phyloP scores from a whole-genome alignment of 2,113 vertebrate genomes.

The Neoarius graeffei region DNA sequence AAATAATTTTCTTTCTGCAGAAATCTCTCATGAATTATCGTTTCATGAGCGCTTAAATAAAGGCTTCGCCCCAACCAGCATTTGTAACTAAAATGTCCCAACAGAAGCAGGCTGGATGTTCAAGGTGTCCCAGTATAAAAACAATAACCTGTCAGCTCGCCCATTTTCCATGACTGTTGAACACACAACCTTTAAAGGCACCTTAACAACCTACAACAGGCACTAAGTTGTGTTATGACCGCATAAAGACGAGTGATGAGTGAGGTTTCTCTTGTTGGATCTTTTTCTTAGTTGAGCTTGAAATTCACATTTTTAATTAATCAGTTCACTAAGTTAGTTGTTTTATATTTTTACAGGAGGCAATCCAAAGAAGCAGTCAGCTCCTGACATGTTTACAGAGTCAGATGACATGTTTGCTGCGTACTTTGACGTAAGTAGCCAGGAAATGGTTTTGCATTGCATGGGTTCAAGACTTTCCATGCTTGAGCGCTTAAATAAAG shows the following conservation, averaged over 20 bases:
- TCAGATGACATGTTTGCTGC: conserved; percentile 98
- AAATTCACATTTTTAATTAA: not conserved
- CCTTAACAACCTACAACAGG: not conserved
- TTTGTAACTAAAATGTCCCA: not conserved
- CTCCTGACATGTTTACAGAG: conserved; percentile 98
- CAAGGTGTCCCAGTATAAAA: not conserved
- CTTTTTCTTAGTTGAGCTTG: not conserved
- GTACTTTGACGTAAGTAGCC: conserved; percentile 58
- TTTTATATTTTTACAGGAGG: conserved; percentile 75
- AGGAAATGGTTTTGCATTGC: conserved; percentile 33
- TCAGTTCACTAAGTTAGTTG: not conserved
- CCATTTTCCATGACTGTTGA: not conserved
- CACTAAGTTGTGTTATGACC: not conserved
- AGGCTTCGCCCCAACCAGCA: no score
- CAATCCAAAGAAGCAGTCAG: conserved; percentile 89
- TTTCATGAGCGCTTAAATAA: not conserved
- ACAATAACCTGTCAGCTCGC: not conserved
- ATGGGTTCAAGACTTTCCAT: conserved; percentile 34
- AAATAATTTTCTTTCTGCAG: not conserved
- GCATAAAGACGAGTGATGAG: not conserved
- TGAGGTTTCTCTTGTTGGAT: not conserved
- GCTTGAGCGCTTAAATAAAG: conserved; percentile 48
- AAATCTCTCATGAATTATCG: not conserved
- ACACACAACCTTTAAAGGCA: not conserved
- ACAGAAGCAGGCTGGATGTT: not conserved